Evolutionary conservation across 2,797 vertebrate genomes (phyloP), one percentile per base, ranked within the genome.

Genomic region (Dryobates pubescens): DNA sequence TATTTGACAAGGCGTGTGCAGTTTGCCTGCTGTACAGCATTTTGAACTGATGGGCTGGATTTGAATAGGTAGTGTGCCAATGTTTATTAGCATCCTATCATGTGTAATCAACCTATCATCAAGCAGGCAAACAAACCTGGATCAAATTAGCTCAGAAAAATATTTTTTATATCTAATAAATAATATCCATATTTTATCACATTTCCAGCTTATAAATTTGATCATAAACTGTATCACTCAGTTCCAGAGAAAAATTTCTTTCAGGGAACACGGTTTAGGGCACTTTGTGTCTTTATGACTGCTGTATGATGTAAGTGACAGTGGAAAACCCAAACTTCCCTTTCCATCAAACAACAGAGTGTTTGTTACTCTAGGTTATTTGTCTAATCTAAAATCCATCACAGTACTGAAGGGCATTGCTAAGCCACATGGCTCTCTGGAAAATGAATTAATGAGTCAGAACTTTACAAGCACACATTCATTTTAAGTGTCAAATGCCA

Each of bases 381-480:
- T 77, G 24, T 49, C 1, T 5, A 75, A 67, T 80, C 65, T 80
- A 84, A 90, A 92, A 89, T 57, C 38, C 56, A 78, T 36, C 34
- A 26, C 38, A 61, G 13, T 41, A 61, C 41, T 68, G 18, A 86
- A 86, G 38, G 49, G 23, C 54, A 69, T 19, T 65, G 26, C 72
- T 89, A 70, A 90, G 34, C 22, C 63, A 69, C 73, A 32, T 0
- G 3, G 36, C 32, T 77, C 43, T 56, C 51, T 82, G 62, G 59
- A 75, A 91, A 88, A 86, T 89, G 30, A 72, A 95, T 85, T 85
- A 83, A 90, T 83, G 87, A 91, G 41, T 94, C 92, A 95, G 81
- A 95, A 88, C 29, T 90, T 90, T 72, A 83, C 73, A 73, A 77
- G 67, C 82, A 91, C 51, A 75, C 12, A 53, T 49, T 72, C 53